A percentile compares a stretch with the other conserved stretches of the same genome.
These are phyloP conservation scores for Variabilichromis moorii DNA, from an alignment of 2,113 vertebrate genomes.

Conservation along the genomic window DNA sequence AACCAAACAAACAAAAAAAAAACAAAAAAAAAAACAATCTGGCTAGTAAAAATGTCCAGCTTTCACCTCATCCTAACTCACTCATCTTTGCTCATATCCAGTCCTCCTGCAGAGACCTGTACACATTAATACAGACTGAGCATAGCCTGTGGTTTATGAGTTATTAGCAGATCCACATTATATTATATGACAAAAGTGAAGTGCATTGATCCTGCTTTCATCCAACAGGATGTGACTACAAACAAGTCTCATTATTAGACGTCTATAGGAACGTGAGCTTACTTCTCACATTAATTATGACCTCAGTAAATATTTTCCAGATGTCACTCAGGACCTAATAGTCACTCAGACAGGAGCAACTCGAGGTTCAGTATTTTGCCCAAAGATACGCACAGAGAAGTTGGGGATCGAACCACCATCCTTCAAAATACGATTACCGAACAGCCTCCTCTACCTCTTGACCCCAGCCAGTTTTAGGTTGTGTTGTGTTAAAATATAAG, in stretches of 20 bases:
- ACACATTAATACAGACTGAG: background rate
- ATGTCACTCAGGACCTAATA: background rate
- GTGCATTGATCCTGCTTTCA: background rate
- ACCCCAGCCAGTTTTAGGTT: background rate
- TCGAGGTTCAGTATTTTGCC: background rate
- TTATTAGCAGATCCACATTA: background rate
- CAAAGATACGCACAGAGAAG: background rate
- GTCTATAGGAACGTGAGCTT: background rate
- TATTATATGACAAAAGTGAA: background rate
- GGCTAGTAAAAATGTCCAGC: background rate
- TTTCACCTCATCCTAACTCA: background rate
- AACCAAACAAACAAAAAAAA: rapidly evolving
- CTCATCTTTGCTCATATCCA: background rate
- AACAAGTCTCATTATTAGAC: background rate
- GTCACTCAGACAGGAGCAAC: background rate
- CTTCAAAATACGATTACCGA: background rate
- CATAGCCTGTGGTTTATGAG: background rate
- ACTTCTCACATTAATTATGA: background rate
- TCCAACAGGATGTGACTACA: background rate
- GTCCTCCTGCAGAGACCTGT: background rate
- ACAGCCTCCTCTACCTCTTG: background rate
- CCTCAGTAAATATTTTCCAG: background rate
- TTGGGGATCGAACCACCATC: background rate
- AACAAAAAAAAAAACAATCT: background rate
- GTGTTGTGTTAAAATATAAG: background rate